Percentiles rank a stretch among this genome's conserved stretches.
Evolutionary conservation across 2,888 invertebrate species (phyloP).

Genomic region (Pilophorus perplexus): DNA sequence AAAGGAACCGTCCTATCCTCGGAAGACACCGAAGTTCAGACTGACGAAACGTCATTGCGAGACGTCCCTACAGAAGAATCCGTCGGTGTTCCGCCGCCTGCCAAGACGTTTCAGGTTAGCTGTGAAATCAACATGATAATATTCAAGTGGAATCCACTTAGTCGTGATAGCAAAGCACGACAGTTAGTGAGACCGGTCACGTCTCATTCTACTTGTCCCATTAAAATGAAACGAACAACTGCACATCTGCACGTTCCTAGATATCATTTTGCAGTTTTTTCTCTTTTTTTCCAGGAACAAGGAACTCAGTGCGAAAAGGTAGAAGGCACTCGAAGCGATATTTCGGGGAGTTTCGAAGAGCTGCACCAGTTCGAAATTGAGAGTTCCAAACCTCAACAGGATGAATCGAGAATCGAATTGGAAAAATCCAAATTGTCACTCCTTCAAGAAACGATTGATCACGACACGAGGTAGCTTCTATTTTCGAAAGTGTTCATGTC

Average conservation of each 20-base stretch:
- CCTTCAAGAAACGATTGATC: constrained; percentile 19
- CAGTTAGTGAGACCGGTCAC: no score
- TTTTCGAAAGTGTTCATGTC: no score
- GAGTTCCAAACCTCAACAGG: constrained; percentile 4
- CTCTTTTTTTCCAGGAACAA: constrained; percentile 12
- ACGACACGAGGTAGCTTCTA: constrained; percentile 24
- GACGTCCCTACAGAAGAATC: background rate
- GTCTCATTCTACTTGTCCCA: no score
- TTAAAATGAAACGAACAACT: no score
- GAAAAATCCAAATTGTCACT: constrained; percentile 15
- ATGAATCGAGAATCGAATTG: constrained; percentile 10
- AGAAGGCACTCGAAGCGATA: constrained; percentile 31
- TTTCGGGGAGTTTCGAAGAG: constrained; percentile 43
- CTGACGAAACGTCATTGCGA: constrained; percentile 7
- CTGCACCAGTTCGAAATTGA: constrained; percentile 34
- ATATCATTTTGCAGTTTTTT: background rate
- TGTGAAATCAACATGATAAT: no score
- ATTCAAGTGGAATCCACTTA: no score
- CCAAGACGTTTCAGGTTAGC: no score
- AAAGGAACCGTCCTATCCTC: constrained; percentile 54
- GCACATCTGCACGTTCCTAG: no score
- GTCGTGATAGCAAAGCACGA: no score
- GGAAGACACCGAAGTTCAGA: constrained; percentile 25
- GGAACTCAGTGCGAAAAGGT: constrained; percentile 29
- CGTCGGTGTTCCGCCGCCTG: no score